Evolutionary conservation across 2,113 vertebrate species (phyloP).

Genomic region (Salminus brasiliensis): DNA sequence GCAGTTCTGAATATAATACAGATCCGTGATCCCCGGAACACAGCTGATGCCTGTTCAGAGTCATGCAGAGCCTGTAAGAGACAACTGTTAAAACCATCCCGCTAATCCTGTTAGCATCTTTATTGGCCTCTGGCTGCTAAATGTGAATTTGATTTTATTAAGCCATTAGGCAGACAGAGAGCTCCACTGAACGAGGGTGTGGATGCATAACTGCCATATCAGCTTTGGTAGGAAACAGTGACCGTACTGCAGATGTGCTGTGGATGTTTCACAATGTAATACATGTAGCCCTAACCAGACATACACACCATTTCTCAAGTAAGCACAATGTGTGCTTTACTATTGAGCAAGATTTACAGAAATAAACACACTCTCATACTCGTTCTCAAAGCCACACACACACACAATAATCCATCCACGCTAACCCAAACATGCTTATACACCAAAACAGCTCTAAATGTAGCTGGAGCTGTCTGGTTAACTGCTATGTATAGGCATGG

Average conservation of each 20-base stretch:
- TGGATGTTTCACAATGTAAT: not conserved
- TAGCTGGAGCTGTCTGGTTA: slow-evolving; percentile 29
- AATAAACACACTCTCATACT: not conserved
- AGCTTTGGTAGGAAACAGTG: not conserved
- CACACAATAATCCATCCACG: slow-evolving; percentile 17
- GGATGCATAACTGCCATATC: not conserved
- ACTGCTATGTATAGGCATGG: slow-evolving; percentile 40
- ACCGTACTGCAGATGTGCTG: not conserved
- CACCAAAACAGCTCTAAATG: slow-evolving; percentile 34
- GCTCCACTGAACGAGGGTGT: not conserved
- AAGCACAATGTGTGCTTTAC: not conserved
- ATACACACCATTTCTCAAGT: not conserved
- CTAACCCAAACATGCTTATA: not conserved
- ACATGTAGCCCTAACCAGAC: not conserved
- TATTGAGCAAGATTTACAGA: too few relatives aligned
- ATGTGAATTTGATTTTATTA: slow-evolving; percentile 3
- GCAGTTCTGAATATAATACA: not conserved
- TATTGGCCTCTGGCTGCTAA: not conserved
- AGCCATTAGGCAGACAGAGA: not conserved
- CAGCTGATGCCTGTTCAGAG: not conserved
- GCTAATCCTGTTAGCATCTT: not conserved
- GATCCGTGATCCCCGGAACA: not conserved
- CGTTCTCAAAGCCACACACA: not conserved
- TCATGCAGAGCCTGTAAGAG: not conserved
- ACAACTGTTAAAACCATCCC: not conserved